phyloP scores from a whole-genome alignment of 2,113 vertebrate genomes.

The Aplodontia rufa region DNA sequence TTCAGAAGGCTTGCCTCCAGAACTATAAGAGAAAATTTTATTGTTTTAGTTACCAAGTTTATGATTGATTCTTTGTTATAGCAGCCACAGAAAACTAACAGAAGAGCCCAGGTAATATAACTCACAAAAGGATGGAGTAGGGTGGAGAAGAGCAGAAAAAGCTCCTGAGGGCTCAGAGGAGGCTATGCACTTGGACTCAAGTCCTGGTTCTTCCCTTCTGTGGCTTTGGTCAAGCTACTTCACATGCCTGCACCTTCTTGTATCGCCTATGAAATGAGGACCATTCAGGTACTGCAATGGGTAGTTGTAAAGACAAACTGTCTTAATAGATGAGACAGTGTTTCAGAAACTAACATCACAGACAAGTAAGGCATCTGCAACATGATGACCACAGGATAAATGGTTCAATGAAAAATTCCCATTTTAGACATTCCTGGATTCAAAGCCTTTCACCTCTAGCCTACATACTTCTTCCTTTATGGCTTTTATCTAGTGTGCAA shows the following conservation, averaged over 20 bases:
- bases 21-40: background rate
- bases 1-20: background rate
- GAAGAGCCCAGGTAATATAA: background rate
- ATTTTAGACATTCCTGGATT: constrained; percentile 28
- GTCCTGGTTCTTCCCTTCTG: background rate
- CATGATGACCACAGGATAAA: background rate
- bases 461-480: constrained; percentile 30
- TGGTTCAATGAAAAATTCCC: background rate
- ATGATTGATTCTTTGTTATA: background rate
- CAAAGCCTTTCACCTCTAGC: background rate
- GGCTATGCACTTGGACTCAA: background rate
- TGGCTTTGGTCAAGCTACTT: background rate
- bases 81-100: background rate
- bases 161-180: background rate
- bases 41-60: background rate
- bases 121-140: background rate
- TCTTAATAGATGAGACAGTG: background rate
- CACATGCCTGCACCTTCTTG: background rate
- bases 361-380: background rate
- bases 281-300: background rate
- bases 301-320: background rate
- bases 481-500: constrained; percentile 15
- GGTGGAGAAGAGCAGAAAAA: background rate
- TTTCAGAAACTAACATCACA: background rate
- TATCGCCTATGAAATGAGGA: background rate